phyloP scores from a whole-genome alignment of 2,888 invertebrate species.

The Cheilosia soror region DNA sequence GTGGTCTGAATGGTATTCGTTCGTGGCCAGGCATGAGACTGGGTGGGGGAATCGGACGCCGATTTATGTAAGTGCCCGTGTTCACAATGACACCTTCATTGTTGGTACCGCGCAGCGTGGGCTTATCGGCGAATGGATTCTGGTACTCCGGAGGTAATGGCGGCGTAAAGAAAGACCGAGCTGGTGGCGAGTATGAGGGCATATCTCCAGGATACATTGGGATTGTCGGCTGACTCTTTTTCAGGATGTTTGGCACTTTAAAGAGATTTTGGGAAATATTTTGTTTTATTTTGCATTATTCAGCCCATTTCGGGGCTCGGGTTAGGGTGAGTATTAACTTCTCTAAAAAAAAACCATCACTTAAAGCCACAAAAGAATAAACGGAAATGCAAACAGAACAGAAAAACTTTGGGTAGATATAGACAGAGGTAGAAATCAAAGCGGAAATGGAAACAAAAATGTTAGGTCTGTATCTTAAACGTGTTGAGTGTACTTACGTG shows the following conservation, averaged over 20 bases:
- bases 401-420: background rate
- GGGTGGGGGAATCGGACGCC: constrained; percentile 93
- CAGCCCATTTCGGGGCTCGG: no score
- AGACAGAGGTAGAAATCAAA: constrained; percentile 9
- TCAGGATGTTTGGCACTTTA: constrained; percentile 85
- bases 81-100: constrained; percentile 84
- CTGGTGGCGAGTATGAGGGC: constrained; percentile 93
- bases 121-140: constrained; percentile 95
- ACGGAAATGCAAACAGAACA: no score
- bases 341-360: no score
- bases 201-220: constrained; percentile 88
- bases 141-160: constrained; percentile 92
- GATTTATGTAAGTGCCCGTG: constrained; percentile 85
- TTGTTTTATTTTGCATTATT: no score
- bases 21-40: constrained; percentile 92
- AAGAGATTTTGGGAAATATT: constrained; percentile 9
- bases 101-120: constrained; percentile 91
- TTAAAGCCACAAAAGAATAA: no score
- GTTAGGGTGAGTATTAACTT: no score
- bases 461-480: background rate
- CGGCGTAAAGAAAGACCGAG: constrained; percentile 91
- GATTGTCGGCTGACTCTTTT: constrained; percentile 86
- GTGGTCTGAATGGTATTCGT: constrained; percentile 91
- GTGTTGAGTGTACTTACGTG: constrained; percentile 78
- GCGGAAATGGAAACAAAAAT: background rate